phyloP scores from a whole-genome alignment of 92 coral and sea anemone genomes.

The Zoanthus solanderi region DNA sequence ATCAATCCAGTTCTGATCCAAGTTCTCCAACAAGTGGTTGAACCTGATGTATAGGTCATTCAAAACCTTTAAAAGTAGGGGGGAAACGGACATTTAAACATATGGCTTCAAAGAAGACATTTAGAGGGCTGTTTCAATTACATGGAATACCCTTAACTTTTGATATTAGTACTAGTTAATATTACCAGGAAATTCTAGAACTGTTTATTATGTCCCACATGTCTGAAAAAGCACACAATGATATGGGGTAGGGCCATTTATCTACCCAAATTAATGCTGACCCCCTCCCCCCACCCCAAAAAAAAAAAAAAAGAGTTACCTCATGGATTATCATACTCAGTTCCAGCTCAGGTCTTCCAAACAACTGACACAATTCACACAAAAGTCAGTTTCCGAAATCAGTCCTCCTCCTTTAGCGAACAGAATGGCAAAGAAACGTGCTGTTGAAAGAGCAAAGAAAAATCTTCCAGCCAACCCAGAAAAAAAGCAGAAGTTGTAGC shows the following conservation, averaged over 20 bases:
- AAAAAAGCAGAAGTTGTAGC: conserved; percentile 24
- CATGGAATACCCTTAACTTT: too few species aligned
- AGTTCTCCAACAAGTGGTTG: conserved; percentile 56
- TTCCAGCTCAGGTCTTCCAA: conserved; percentile 74
- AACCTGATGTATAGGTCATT: conserved; percentile 69
- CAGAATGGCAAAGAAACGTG: conserved; percentile 31
- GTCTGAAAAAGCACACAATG: conserved; percentile 46
- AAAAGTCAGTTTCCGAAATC: conserved; percentile 12
- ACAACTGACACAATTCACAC: conserved; percentile 64
- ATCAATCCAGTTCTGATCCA: conserved; percentile 68
- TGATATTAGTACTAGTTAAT: not conserved
- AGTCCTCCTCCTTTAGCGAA: conserved; percentile 6
- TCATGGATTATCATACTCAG: conserved; percentile 75
- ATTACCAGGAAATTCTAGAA: conserved; percentile 26
- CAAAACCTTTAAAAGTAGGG: conserved; percentile 45
- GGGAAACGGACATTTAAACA: too few species aligned
- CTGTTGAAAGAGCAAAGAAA: conserved; percentile 22
- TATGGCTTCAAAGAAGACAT: too few species aligned
- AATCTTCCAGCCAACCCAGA: conserved; percentile 8
- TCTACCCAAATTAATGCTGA: conserved; percentile 32
- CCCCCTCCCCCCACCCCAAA: not conserved
- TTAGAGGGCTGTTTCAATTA: too few species aligned
- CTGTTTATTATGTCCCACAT: conserved; percentile 24
- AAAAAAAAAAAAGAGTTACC: conserved; percentile 48
- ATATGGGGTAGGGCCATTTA: conserved; percentile 40